Percentiles rank a stretch among this genome's conserved stretches.
These are phyloP conservation scores for Suricata suricatta DNA, from an alignment of 2,113 vertebrate genomes.

Conservation along the genomic window DNA sequence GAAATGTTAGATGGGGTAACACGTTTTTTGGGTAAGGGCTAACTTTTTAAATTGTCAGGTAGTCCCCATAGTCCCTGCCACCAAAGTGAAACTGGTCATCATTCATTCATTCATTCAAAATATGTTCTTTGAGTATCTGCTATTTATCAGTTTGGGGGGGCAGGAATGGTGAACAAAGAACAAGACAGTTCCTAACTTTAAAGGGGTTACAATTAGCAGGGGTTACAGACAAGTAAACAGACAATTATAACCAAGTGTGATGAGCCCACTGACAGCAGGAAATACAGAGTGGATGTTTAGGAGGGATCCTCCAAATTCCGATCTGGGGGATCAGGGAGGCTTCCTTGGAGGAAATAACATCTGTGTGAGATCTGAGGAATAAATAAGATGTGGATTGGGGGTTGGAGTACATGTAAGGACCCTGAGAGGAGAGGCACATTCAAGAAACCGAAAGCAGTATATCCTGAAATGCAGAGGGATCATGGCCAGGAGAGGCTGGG, in stretches of 20 bases:
- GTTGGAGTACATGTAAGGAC: no score
- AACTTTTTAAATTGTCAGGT: not conserved
- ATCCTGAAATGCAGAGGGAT: not conserved
- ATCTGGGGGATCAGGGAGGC: not conserved
- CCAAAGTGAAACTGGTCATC: not conserved
- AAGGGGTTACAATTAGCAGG: not conserved
- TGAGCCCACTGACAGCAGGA: not conserved
- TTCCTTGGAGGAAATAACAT: not conserved
- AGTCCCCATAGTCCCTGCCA: not conserved
- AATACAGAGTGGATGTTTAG: not conserved
- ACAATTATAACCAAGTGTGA: not conserved
- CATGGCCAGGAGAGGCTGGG: not conserved
- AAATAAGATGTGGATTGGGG: not conserved
- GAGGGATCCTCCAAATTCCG: not conserved
- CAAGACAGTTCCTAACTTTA: not conserved
- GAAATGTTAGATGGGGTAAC: not conserved
- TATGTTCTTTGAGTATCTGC: not conserved
- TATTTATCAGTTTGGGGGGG: not conserved
- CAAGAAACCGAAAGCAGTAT: not conserved
- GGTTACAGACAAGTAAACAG: not conserved
- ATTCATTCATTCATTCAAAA: not conserved
- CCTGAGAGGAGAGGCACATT: fast-evolving
- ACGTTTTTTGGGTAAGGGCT: not conserved
- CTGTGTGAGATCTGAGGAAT: not conserved
- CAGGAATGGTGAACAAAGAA: not conserved